phyloP scores from a whole-genome alignment of 2,113 vertebrate genomes.

The Thermophis baileyi region DNA sequence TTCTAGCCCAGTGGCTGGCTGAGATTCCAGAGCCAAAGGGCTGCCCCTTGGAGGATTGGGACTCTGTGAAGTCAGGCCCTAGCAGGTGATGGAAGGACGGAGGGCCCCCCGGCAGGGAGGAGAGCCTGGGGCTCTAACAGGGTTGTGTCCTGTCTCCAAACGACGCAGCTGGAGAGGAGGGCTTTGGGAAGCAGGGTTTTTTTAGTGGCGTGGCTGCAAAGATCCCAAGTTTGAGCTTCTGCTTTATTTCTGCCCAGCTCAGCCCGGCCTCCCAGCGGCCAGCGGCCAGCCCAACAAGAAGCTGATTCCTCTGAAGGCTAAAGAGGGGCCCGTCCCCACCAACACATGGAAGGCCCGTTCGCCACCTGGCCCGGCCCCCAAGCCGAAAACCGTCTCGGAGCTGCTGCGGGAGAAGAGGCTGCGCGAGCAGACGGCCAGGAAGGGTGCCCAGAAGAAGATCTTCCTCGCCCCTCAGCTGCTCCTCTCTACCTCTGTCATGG shows the following conservation, averaged over 20 bases:
- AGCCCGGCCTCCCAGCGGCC: fast-evolving
- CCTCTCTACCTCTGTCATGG: slow-evolving; percentile 52
- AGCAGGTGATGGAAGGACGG: not conserved
- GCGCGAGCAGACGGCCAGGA: slow-evolving; percentile 39
- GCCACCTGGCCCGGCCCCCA: slow-evolving; percentile 28
- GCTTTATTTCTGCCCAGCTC: slow-evolving; percentile 5
- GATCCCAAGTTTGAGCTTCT: not conserved
- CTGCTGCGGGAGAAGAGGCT: slow-evolving; percentile 68
- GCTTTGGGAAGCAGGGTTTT: not conserved
- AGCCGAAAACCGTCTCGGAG: slow-evolving; percentile 69
- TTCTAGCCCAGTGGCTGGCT: not conserved
- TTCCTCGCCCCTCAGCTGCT: slow-evolving; percentile 49
- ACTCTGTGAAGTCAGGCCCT: not conserved
- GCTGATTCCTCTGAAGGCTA: not conserved
- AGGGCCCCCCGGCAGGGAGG: not conserved
- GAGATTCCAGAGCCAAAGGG: not conserved
- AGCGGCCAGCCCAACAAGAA: not conserved
- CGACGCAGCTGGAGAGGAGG: not conserved
- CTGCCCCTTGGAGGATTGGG: not conserved
- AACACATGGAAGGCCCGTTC: fast-evolving
- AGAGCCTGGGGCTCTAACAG: not conserved
- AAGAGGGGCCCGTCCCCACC: fast-evolving
- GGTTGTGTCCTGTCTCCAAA: not conserved
- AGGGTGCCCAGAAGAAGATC: not conserved
- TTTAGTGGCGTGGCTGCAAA: not conserved